Percentiles rank a stretch among this genome's conserved stretches.
These are phyloP conservation scores for Amphibalanus amphitrite DNA, from an alignment of 1,140 invertebrate species.

Conservation along the genomic window DNA sequence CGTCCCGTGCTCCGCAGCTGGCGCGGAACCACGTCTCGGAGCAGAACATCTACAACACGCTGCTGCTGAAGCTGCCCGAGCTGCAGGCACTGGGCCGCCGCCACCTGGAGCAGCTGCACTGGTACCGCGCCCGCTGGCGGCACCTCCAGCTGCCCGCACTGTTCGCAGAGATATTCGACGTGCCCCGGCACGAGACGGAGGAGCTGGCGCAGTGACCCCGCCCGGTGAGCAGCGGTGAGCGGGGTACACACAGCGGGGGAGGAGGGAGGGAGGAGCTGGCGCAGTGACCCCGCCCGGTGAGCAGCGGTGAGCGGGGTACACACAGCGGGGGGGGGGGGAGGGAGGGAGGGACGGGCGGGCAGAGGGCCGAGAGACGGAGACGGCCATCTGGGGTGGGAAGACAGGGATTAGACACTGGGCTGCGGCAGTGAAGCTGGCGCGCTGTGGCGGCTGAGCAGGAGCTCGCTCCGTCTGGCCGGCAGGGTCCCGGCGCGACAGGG, in stretches of 20 bases:
- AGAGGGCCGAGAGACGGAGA: no score
- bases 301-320: background rate
- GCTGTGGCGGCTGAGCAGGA: no score
- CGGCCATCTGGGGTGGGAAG: no score
- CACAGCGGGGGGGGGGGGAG: slow-evolving; percentile 36
- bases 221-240: background rate
- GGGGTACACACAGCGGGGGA: no score
- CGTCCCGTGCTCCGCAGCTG: no score
- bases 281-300: background rate
- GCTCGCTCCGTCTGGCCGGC: no score
- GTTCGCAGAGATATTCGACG: slow-evolving; percentile 94
- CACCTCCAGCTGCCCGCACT: slow-evolving; percentile 64
- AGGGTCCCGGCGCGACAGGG: no score
- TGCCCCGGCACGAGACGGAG: slow-evolving; percentile 73
- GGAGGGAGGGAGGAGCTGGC: slow-evolving; percentile 42
- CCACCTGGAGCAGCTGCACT: slow-evolving; percentile 69
- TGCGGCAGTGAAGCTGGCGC: no score
- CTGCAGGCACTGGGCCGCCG: slow-evolving; percentile 60
- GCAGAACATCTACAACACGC: slow-evolving; percentile 43
- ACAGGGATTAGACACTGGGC: no score
- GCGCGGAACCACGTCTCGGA: slow-evolving; percentile 33
- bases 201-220: background rate
- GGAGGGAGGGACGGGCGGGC: no score
- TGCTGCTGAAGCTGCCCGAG: slow-evolving; percentile 56
- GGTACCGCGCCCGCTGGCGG: slow-evolving; percentile 74